phyloP scores from a whole-genome alignment of 2,113 vertebrate genomes.

The Chamaetylas fuelleborni region DNA sequence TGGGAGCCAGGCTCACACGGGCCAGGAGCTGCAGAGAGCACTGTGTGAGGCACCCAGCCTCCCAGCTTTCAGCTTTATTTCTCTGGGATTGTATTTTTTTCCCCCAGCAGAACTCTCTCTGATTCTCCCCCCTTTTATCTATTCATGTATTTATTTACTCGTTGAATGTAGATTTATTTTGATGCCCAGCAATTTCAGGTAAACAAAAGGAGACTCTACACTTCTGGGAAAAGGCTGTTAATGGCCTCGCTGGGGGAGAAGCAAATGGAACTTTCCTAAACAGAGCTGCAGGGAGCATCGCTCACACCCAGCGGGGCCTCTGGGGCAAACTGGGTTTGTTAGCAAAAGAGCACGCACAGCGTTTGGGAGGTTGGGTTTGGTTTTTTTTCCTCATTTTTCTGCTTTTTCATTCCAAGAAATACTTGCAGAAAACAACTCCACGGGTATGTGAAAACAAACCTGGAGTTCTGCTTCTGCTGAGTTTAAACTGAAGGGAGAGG shows the following conservation, averaged over 20 bases:
- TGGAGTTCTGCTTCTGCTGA: not conserved
- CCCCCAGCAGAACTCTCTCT: not conserved
- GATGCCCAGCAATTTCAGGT: conserved; percentile 59
- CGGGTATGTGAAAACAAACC: not conserved
- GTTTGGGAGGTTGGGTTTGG: not conserved
- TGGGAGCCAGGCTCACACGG: not conserved
- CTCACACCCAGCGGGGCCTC: conserved; percentile 53
- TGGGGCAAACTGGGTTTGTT: conserved; percentile 18
- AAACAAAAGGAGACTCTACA: conserved; percentile 25
- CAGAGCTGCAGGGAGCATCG: conserved; percentile 44
- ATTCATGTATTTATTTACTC: conserved; percentile 50
- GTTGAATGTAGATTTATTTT: conserved; percentile 28
- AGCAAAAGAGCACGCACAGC: conserved; percentile 17
- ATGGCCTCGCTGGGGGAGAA: conserved; percentile 24
- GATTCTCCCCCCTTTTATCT: not conserved
- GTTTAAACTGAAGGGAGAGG: not conserved
- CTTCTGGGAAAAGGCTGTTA: conserved; percentile 53
- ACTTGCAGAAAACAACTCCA: not conserved
- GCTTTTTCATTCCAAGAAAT: conserved; percentile 14
- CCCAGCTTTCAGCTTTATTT: not conserved
- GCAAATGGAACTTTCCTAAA: conserved; percentile 44
- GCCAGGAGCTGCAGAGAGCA: not conserved
- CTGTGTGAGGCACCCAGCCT: not conserved
- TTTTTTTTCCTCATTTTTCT: not conserved
- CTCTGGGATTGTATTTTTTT: not conserved